These are phyloP conservation scores for Aradophagus sp. DNA, from an alignment of 1,140 invertebrate species.

Conservation along the genomic window DNA sequence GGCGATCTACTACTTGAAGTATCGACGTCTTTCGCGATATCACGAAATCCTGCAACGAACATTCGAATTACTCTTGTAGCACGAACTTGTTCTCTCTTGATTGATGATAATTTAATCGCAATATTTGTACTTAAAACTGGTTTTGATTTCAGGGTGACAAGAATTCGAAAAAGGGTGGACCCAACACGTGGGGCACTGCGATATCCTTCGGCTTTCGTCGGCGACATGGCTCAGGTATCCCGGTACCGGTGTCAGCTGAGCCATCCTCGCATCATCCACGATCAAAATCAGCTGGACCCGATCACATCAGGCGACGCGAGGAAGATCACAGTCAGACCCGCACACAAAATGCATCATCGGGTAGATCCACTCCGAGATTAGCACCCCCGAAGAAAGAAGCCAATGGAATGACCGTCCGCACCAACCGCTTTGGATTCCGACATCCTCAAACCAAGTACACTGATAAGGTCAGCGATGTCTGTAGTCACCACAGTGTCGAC, in stretches of 20 bases:
- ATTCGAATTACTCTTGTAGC: neutral
- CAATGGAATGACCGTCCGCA: conserved; percentile 66
- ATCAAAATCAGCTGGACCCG: conserved; percentile 71
- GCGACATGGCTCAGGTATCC: conserved; percentile 76
- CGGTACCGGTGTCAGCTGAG: conserved; percentile 66
- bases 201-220: conserved; percentile 83
- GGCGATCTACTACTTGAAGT: neutral
- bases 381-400: conserved; percentile 76
- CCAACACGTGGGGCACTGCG: conserved; percentile 78
- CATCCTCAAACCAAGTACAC: conserved; percentile 69
- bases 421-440: conserved; percentile 76
- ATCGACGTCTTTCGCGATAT: no score
- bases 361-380: conserved; percentile 73
- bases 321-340: conserved; percentile 59
- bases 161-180: conserved; percentile 76
- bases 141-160: conserved; percentile 62
- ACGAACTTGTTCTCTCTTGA: conserved; percentile 19
- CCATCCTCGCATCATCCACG: conserved; percentile 59
- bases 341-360: conserved; percentile 67
- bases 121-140: neutral
- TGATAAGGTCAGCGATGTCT: conserved; percentile 74
- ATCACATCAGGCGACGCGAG: conserved; percentile 64
- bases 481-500: conserved; percentile 60
- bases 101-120: neutral
- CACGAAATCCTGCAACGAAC: no score